phyloP scores from a whole-genome alignment of 2,888 invertebrate species.

The Zygothrica quintamaculata region DNA sequence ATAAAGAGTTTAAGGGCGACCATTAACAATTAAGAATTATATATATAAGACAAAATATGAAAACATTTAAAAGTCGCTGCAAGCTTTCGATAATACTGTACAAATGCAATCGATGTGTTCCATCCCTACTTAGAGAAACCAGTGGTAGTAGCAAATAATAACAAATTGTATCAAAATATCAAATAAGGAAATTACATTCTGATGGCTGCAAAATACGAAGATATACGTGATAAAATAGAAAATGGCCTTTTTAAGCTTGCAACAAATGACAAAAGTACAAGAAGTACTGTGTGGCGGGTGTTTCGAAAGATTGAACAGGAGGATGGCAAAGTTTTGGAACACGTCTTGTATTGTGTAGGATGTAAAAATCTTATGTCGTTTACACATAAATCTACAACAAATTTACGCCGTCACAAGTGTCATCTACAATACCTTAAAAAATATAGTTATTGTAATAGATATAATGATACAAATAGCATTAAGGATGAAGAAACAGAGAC shows the following conservation, averaged over 20 bases:
- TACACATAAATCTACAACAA: slow-evolving; percentile 66
- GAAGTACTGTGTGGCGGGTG: slow-evolving; percentile 68
- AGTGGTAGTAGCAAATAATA: slow-evolving; percentile 46
- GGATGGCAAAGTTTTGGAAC: slow-evolving; percentile 60
- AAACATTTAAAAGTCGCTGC: too few species aligned
- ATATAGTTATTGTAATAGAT: slow-evolving; percentile 35
- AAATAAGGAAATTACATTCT: slow-evolving; percentile 7
- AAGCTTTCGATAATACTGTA: slow-evolving; percentile 25
- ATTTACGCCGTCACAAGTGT: slow-evolving; percentile 60
- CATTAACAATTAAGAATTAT: too few species aligned
- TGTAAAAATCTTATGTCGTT: slow-evolving; percentile 66
- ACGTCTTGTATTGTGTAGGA: slow-evolving; percentile 61
- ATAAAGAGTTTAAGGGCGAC: too few species aligned
- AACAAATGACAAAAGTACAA: slow-evolving; percentile 57
- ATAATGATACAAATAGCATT: slow-evolving; percentile 26
- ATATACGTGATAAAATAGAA: slow-evolving; percentile 64
- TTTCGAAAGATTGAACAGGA: slow-evolving; percentile 63
- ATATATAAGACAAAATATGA: background rate
- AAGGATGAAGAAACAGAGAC: slow-evolving; percentile 49
- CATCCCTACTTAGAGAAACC: slow-evolving; percentile 17
- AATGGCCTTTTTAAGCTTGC: slow-evolving; percentile 57
- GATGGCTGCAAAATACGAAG: slow-evolving; percentile 62
- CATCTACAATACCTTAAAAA: slow-evolving; percentile 65
- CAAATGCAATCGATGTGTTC: slow-evolving; percentile 1
- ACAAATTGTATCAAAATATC: slow-evolving; percentile 46